Evolutionary conservation across 1,140 invertebrate species (phyloP), one percentile per base, ranked within the genome.

Genomic region (Scaptomyza hsui): DNA sequence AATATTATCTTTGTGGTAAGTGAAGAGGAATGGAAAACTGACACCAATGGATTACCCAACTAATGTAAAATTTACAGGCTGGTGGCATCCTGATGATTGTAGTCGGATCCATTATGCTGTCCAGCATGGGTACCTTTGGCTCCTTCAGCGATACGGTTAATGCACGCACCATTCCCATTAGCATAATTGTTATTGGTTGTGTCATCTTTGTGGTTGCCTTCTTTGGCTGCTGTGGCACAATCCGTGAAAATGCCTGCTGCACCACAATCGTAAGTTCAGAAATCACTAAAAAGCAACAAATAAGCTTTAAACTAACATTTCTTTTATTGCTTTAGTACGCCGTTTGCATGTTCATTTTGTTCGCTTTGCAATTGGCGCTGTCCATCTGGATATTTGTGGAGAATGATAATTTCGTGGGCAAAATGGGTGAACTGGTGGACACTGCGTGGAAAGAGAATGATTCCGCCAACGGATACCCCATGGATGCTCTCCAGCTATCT

Each of bases 141-240:
- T 85, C 92, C 12, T 90, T 93, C 15, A 72, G 94, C 7, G 90
- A 93, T 12, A 75, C 92, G 4, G 90, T 92, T 45, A 89, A 93
- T 64, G 90, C 92, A n/a, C 77, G 91, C 2, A 92, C 93, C 0
- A 93, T 92, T 9, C 93, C 94, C 2, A 93, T 95, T 78, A 85
- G 93, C 6, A 92, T 96, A 37, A 96, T 97, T 61, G 91, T 95
- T 41, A 90, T 96, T 62, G 96, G 96, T 0, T 92, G 93, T 3
- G 91, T 96, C 49, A 94, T 96, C 53, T 96, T 96, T 78, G 69
- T 96, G 13, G 94, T 97, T 41, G 94, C 95, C 9, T 96, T 96
- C 93, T 95, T 97, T 75, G 96, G 96, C 76, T 97, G 96, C 91
- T 97, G 96, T 78, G 96, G 96, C 42, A 96, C 96, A 0, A 94